Conservation (phyloP, 2,797 vertebrate genomes). For the Tragopan temminckii region DNA sequence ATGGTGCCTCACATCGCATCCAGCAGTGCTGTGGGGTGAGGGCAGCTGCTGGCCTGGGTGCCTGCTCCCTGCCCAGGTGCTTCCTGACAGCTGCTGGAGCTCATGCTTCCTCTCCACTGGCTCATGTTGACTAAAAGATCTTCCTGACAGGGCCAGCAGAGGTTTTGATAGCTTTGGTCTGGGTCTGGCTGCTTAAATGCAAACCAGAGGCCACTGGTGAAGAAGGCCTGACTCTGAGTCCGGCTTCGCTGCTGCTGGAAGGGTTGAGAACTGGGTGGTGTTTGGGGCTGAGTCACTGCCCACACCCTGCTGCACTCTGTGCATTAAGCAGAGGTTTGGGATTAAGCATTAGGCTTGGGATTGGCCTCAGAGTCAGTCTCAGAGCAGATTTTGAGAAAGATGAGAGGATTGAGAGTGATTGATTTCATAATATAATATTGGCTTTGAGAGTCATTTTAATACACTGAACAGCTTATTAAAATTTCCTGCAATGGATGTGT, state of each 20-base stretch:
- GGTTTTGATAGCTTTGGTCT: rapidly evolving
- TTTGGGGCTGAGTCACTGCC: not conserved
- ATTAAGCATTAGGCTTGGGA: not conserved
- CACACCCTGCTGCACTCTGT: not conserved
- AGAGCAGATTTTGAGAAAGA: not conserved
- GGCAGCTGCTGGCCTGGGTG: not conserved
- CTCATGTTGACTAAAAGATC: not conserved
- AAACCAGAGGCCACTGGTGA: not conserved
- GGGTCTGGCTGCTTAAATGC: not conserved
- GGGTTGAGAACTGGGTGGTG: not conserved
- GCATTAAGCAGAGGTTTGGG: not conserved
- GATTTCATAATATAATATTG: not conserved
- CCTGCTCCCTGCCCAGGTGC: constrained; percentile 47
- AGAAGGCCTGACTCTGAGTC: not conserved
- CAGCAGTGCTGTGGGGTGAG: not conserved
- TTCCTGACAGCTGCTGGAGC: constrained; percentile 62
- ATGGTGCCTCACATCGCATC: not conserved
- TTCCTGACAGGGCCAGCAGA: not conserved
- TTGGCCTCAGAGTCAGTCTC: not conserved
- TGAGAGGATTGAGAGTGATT: not conserved
- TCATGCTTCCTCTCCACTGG: not conserved
- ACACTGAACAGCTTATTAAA: constrained; percentile 9
- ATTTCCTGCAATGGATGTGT: not conserved
- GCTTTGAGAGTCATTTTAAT: constrained; percentile 8
- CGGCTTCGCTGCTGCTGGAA: not conserved